Base-by-base conservation (phyloP, 2,888 invertebrate genomes). In the Archips crataeganus region DNA sequence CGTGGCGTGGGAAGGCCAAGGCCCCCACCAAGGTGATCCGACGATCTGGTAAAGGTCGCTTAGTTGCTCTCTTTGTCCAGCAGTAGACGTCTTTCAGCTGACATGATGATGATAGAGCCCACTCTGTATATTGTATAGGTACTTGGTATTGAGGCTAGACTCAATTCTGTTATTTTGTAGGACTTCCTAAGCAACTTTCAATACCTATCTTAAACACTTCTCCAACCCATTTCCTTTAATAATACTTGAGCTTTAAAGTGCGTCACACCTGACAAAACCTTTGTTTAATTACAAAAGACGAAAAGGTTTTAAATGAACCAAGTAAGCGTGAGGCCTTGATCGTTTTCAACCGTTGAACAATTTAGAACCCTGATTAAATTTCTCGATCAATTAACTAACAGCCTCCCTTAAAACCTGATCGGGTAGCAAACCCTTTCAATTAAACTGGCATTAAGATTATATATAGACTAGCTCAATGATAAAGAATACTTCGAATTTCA, bases 311-410 rank as follows among this genome's bases (percentile, higher is more conserved):
- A n/a, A 3, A 64, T 49, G 32, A 0, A 47, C 8, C 11, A 42
- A 8, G 34, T 47, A 49, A 10, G 64, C 62, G 83, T 85, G 84
- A 85, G 81, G 77, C 83, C 79, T 77, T 78, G 74, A 78, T 79
- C 79, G 77, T 78, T 51, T 15, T 23, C n/a, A 61, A 67, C n/a
- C 51, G 15, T 79, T 78, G 77, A 85, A 85, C 85, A 84, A 85
- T 85, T 84, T 83, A 79, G 84, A 85, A 80, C 78, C 81, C 80
- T 82, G 84, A 87, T 89, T 85, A 85, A 83, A 85, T 88, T 87
- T 84, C 86, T 76, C 78, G 77, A 81, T 82, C 81, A 85, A 86
- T 86, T 87, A 83, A 75, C 77, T 82, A 77, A 83, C 81, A 80
- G 78, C 81, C 73, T 77, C 79, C 79, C 78, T 76, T 75, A 64